Evolutionary conservation across 2,113 vertebrate species (phyloP).

Genomic region (Aspidoscelis tigris): DNA sequence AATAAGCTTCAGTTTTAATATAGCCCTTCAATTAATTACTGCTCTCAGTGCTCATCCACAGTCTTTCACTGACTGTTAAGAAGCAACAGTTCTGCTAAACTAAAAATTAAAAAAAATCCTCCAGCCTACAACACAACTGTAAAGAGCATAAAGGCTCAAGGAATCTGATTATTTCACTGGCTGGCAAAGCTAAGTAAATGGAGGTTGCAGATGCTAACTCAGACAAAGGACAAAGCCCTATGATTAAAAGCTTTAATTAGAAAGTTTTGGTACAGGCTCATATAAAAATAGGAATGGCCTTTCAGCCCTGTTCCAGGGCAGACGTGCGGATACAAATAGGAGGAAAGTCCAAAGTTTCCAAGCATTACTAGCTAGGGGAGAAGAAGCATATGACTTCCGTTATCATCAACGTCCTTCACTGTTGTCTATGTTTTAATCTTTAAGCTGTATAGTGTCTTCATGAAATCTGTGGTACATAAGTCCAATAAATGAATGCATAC

Average conservation of each 20-base stretch:
- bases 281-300: neutral
- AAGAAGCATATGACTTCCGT: too few species aligned
- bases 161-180: neutral
- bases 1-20: neutral
- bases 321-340: constrained; percentile 39
- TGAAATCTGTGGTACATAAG: too few species aligned
- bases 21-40: neutral
- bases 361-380: neutral
- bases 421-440: too few species aligned
- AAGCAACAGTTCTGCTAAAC: neutral
- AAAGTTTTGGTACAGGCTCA: neutral
- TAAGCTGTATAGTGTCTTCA: too few species aligned
- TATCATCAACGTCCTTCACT: too few species aligned
- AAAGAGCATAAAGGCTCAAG: neutral
- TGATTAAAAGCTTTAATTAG: neutral
- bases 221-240: neutral
- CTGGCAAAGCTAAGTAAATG: neutral
- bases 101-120: neutral
- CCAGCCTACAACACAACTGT: neutral
- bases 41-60: neutral
- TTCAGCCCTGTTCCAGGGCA: neutral
- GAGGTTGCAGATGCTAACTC: neutral
- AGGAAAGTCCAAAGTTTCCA: neutral
- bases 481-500: too few species aligned
- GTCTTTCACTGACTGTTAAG: neutral